phyloP scores from a whole-genome alignment of 2,797 vertebrate genomes.

The Halcyon badia region DNA sequence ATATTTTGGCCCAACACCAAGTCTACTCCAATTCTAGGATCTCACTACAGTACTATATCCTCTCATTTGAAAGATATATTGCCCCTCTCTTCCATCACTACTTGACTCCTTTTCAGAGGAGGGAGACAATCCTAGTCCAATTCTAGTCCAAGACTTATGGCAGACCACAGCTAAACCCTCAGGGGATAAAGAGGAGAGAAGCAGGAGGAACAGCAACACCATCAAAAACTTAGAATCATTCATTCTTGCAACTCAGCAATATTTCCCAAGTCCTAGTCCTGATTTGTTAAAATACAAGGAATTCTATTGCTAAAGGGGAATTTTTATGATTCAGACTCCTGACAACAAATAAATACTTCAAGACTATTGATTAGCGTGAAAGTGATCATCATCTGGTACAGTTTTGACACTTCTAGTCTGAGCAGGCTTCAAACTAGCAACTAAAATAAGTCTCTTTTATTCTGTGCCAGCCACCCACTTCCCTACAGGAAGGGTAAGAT shows the following conservation, averaged over 20 bases:
- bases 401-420: slow-evolving; percentile 6
- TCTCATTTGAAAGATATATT: background rate
- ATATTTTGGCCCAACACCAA: background rate
- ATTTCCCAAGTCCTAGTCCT: background rate
- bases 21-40: background rate
- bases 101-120: background rate
- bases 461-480: background rate
- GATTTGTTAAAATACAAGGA: background rate
- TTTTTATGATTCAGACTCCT: background rate
- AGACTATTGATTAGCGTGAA: background rate
- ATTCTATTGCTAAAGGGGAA: background rate
- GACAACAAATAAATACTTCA: slow-evolving; percentile 1
- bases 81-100: background rate
- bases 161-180: background rate
- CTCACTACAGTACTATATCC: background rate
- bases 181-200: background rate
- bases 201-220: background rate
- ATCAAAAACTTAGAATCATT: background rate
- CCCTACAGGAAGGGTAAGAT: background rate
- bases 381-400: background rate
- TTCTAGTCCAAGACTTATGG: background rate
- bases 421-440: background rate
- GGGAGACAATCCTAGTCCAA: background rate
- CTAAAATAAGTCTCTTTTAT: background rate
- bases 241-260: background rate